phyloP scores from a whole-genome alignment of 1,140 invertebrate species.

The Pachypsylla venusta region DNA sequence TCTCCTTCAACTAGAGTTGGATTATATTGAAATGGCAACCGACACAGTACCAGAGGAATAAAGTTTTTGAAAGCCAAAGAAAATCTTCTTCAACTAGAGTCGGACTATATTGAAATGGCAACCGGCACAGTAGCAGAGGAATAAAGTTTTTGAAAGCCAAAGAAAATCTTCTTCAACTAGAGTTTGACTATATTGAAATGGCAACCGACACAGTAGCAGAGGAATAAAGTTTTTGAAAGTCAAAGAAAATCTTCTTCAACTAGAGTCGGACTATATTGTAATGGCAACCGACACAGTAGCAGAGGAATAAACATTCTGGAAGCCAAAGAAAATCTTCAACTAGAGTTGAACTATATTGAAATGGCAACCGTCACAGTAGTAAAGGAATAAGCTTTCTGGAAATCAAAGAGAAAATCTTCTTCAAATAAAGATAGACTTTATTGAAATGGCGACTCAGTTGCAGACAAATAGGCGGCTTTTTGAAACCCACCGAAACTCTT shows the following conservation, averaged over 20 bases:
- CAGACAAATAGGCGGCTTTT: too few relatives aligned
- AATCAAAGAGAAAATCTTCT: too few relatives aligned
- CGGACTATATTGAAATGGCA: conserved; percentile 17
- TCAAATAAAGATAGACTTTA: too few relatives aligned
- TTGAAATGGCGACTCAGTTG: too few relatives aligned
- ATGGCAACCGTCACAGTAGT: not conserved
- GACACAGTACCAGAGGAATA: too few relatives aligned
- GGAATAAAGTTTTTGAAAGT: conserved; percentile 19
- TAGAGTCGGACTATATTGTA: conserved; percentile 17
- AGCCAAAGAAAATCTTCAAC: conserved; percentile 16
- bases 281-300: not conserved
- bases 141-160: conserved; percentile 18
- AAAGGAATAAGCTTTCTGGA: too few relatives aligned
- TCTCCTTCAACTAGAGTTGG: conserved; percentile 13
- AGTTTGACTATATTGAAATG: conserved; percentile 17
- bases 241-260: conserved; percentile 14
- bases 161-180: conserved; percentile 15
- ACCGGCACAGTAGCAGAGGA: not conserved
- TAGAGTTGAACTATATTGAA: conserved; percentile 17
- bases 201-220: not conserved
- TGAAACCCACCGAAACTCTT: too few relatives aligned
- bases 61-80: conserved; percentile 18
- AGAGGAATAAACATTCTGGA: too few relatives aligned
- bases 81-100: conserved; percentile 13
- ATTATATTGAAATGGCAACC: conserved; percentile 16